A percentile compares a stretch with the other conserved stretches of the same genome.
Evolutionary conservation across 2,113 vertebrate genomes (phyloP).

Genomic region (Lepus americanus): DNA sequence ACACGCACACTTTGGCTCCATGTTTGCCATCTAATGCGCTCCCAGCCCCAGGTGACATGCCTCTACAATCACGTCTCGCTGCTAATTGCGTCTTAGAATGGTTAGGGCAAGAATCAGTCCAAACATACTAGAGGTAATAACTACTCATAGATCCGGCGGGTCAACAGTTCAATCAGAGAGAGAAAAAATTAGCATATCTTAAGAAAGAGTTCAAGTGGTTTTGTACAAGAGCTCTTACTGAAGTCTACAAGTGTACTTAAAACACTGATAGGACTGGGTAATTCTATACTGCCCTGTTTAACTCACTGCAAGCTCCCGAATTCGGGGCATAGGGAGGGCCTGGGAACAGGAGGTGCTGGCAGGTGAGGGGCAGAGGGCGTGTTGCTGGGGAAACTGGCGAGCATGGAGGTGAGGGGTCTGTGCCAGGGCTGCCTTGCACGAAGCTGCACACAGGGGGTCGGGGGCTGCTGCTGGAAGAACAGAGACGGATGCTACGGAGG

Average conservation of each 20-base stretch:
- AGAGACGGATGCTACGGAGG: background rate
- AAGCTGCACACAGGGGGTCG: background rate
- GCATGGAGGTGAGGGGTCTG: conserved; percentile 1
- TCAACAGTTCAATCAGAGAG: conserved; percentile 65
- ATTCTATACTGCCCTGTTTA: conserved; percentile 71
- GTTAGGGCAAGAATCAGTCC: conserved; percentile 51
- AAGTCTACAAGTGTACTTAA: conserved; percentile 61
- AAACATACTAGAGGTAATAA: conserved; percentile 77
- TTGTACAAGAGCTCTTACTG: conserved; percentile 69
- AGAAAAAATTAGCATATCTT: conserved; percentile 63
- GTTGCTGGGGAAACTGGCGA: conserved; percentile 48
- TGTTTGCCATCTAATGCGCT: conserved; percentile 22
- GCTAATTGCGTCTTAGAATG: conserved; percentile 57
- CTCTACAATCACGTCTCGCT: background rate
- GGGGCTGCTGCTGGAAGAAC: background rate
- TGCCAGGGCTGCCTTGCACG: background rate
- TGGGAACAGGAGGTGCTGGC: conserved; percentile 56
- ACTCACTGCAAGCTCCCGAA: background rate
- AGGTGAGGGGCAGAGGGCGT: background rate
- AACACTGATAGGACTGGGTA: conserved; percentile 11
- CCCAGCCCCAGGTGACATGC: background rate
- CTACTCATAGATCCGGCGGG: conserved; percentile 63
- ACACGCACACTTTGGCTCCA: background rate
- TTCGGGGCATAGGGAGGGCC: background rate
- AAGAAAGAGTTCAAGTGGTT: conserved; percentile 69